Percentiles rank a stretch among this genome's conserved stretches.
phyloP scores from a whole-genome alignment of 2,113 vertebrate species.

The Himantopus leucocephalus region DNA sequence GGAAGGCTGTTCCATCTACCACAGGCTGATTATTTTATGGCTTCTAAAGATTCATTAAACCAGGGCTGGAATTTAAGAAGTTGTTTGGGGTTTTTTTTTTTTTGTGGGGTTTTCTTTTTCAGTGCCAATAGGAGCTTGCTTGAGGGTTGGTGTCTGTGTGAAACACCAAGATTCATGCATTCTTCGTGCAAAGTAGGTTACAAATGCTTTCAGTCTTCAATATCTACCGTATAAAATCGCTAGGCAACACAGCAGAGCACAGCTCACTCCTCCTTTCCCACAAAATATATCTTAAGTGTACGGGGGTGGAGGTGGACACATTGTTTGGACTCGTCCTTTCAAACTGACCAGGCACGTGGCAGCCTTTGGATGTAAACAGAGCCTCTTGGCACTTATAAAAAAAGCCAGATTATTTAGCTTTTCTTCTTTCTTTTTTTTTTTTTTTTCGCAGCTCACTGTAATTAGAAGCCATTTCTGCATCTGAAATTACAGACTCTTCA shows the following conservation, averaged over 20 bases:
- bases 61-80: background rate
- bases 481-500: background rate
- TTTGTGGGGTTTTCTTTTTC: background rate
- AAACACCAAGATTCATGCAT: background rate
- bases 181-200: background rate
- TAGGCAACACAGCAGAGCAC: fast-evolving
- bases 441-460: background rate
- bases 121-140: too few relatives aligned
- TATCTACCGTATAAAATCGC: too few relatives aligned
- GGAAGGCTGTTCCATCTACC: background rate
- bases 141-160: too few relatives aligned
- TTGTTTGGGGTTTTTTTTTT: background rate
- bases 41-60: background rate
- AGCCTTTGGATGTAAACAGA: fast-evolving
- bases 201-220: background rate
- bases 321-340: background rate
- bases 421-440: background rate
- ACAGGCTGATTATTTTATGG: background rate
- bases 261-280: background rate
- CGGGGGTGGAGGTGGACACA: fast-evolving
- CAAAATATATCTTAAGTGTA: fast-evolving
- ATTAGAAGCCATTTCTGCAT: background rate
- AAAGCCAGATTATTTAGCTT: background rate
- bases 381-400: background rate
- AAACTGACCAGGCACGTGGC: too few relatives aligned